A percentile compares a stretch with the other conserved stretches of the same genome.
Conservation (phyloP, 2,113 vertebrate species). For the Edolisoma coerulescens region DNA sequence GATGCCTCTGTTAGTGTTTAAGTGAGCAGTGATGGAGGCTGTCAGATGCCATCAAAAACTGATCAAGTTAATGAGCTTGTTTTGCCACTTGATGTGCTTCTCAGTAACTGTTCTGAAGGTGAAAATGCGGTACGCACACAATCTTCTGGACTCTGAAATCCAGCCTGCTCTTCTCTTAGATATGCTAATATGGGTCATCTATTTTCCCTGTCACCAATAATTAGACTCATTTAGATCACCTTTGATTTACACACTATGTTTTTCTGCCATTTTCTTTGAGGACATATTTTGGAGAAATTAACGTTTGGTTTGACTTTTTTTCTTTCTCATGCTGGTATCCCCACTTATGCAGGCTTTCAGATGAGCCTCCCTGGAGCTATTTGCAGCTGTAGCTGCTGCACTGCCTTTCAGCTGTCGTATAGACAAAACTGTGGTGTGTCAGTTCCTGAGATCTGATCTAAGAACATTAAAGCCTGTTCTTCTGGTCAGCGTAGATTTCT, state of each 20-base stretch:
- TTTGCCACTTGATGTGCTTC: slow-evolving; percentile 16
- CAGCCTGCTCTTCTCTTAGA: neutral
- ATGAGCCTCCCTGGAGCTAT: neutral
- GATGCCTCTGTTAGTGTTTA: neutral
- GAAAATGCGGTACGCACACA: neutral
- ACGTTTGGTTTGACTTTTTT: neutral
- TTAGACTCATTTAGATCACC: neutral
- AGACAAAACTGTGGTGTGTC: neutral
- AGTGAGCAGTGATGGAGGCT: slow-evolving; percentile 1
- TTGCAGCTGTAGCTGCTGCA: neutral
- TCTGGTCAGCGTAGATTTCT: neutral
- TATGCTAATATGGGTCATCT: neutral
- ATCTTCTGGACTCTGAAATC: neutral
- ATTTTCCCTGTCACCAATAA: neutral
- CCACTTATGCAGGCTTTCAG: neutral
- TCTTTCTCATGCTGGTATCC: neutral
- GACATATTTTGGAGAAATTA: neutral
- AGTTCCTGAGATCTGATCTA: neutral
- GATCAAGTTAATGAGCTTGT: slow-evolving; percentile 40
- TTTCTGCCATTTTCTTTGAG: neutral
- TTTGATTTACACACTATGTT: neutral
- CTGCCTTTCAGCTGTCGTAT: neutral
- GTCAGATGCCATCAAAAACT: slow-evolving; percentile 28
- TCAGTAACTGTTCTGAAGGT: slow-evolving; percentile 1
- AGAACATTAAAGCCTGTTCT: neutral